These are phyloP conservation scores for Phasia obesa DNA, from an alignment of 2,888 invertebrate species.

Conservation along the genomic window DNA sequence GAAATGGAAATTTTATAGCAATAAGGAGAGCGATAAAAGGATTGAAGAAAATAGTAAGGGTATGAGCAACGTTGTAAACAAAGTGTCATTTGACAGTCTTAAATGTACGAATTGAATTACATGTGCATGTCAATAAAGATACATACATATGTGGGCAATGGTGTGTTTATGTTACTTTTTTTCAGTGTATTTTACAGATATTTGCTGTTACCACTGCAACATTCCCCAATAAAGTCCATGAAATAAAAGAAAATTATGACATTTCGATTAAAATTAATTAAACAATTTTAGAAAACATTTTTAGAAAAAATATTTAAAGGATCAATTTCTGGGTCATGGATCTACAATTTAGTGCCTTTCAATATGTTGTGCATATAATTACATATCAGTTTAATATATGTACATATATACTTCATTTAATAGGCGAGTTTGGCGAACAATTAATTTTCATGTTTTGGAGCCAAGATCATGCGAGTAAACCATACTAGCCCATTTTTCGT, in stretches of 20 bases:
- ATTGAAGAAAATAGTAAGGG: neutral
- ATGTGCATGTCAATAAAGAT: conserved; percentile 19
- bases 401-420: too few relatives aligned
- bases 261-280: neutral
- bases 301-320: too few relatives aligned
- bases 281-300: too few relatives aligned
- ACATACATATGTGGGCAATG: neutral
- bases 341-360: too few relatives aligned
- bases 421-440: too few relatives aligned
- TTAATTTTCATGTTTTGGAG: too few relatives aligned
- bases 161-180: neutral
- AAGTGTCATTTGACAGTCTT: conserved; percentile 62
- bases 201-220: conserved; percentile 43
- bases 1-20: conserved; percentile 7
- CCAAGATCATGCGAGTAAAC: too few relatives aligned
- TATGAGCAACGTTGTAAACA: conserved; percentile 56
- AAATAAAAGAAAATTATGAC: conserved; percentile 48
- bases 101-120: conserved; percentile 22
- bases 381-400: too few relatives aligned
- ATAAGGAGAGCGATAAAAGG: neutral
- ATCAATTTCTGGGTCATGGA: too few relatives aligned
- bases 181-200: conserved; percentile 25
- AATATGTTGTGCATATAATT: too few relatives aligned
- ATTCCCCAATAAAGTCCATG: conserved; percentile 37
- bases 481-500: too few relatives aligned